Conservation (phyloP, 2,797 vertebrate genomes). For the Avahi laniger region DNA sequence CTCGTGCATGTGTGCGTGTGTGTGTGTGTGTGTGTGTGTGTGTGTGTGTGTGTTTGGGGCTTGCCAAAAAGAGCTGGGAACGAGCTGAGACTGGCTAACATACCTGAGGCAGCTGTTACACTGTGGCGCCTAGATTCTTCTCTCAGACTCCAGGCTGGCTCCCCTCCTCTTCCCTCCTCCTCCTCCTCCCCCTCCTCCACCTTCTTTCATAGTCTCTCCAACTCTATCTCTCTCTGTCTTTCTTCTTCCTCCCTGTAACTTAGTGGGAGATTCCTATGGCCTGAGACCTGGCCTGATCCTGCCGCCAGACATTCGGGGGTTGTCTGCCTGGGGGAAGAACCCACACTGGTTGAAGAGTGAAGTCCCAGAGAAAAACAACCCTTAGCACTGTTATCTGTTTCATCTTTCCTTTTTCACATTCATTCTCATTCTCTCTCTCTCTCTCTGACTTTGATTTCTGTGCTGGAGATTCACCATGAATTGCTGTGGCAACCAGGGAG, state of each 20-base stretch:
- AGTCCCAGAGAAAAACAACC: constrained; percentile 74
- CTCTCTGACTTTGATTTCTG: constrained; percentile 67
- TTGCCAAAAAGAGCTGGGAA: constrained; percentile 85
- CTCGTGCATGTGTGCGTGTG: neutral
- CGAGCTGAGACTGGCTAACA: constrained; percentile 87
- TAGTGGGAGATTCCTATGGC: constrained; percentile 7
- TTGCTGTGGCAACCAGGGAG: constrained; percentile 84
- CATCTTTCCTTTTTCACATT: constrained; percentile 69
- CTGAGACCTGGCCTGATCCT: constrained; percentile 78
- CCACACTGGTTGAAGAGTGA: constrained; percentile 68
- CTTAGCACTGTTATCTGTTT: constrained; percentile 13
- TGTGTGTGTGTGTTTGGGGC: constrained; percentile 8
- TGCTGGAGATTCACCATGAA: constrained; percentile 83
- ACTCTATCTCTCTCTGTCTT: neutral
- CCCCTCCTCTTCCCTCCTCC: constrained; percentile 84
- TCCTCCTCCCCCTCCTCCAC: constrained; percentile 87
- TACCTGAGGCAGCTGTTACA: constrained; percentile 95
- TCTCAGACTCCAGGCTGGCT: constrained; percentile 84
- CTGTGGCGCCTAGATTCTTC: constrained; percentile 90
- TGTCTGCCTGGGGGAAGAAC: constrained; percentile 27
- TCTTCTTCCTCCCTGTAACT: neutral
- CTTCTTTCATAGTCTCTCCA: constrained; percentile 79
- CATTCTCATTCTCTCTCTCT: constrained; percentile 57
- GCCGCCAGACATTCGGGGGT: constrained; percentile 80
- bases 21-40: neutral